Evolutionary conservation across 2,888 invertebrate genomes (phyloP), one percentile per base, ranked within the genome.

Genomic region (Clostera curtula): DNA sequence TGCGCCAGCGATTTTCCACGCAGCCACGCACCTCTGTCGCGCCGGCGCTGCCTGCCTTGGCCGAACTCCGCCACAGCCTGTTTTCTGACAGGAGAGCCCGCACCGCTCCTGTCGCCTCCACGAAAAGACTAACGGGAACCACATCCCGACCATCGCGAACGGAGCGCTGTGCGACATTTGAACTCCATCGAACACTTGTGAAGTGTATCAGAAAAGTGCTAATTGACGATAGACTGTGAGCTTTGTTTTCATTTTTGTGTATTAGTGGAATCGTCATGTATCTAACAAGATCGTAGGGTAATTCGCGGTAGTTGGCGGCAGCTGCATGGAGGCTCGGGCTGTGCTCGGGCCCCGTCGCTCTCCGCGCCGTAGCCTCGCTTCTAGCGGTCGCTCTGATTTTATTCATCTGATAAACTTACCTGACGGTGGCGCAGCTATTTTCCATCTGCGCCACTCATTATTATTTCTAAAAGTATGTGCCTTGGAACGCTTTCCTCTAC

Each of bases 381-480:
- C 55, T 73, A 72, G 74, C 62, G 72, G 64, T 71, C 68, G 66
- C 66, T 71, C 70, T 67, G 50, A 66, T 69, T 70, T 71, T 55
- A 66, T 57, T 63, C 61, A 56, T 56, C 61, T 52, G 56, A 56
- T 58, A 57, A 60, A 63, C 58, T 61, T 45, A 63, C 62, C 60
- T 53, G 47, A 51, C 34, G 45, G 66, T 65, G 71, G 70, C 60
- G 52, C 59, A 53, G 49, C 57, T 57, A 52, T 66, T 63, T 64
- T 56, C 50, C 50, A 43, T 58, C 59, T 62, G 66, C 62, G 64
- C 68, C 67, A 69, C 63, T 55, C 60, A 70, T 70, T 77, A 71
- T 77, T 72, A 52, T 79, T 83, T 82, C 79, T 82, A 82, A 80
- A 82, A 80, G 76, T 80, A 82, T 82, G 83, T 83, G 83, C 83